phyloP scores from a whole-genome alignment of 2,113 vertebrate genomes.

The Ceyx margarethae region DNA sequence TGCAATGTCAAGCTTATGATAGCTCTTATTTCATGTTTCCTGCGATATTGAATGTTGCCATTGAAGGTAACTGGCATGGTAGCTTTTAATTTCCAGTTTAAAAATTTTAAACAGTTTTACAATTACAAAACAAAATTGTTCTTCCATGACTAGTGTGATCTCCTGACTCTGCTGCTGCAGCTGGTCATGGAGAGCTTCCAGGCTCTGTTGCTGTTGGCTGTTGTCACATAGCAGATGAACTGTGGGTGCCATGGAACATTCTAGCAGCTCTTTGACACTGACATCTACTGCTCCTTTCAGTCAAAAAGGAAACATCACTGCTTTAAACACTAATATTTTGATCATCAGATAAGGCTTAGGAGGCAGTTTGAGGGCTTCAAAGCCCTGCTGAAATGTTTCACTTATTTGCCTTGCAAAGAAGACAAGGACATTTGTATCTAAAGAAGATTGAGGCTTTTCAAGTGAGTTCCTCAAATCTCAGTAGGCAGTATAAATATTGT shows the following conservation, averaged over 20 bases:
- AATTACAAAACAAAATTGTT: background rate
- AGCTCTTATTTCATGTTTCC: background rate
- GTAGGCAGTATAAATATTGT: background rate
- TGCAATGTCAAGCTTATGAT: background rate
- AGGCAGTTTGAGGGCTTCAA: background rate
- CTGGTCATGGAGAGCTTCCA: background rate
- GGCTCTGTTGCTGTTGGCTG: background rate
- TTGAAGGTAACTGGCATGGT: background rate
- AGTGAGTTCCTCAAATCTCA: background rate
- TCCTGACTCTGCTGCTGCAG: background rate
- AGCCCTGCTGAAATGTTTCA: background rate
- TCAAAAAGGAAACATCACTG: background rate
- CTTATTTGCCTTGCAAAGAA: background rate
- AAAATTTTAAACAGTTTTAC: background rate
- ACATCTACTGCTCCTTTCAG: background rate
- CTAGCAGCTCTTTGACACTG: background rate
- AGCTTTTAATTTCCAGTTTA: background rate
- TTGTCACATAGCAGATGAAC: background rate
- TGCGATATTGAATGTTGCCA: background rate
- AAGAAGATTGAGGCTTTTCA: background rate
- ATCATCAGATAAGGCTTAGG: background rate
- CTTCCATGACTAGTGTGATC: background rate
- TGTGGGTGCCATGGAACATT: fast-evolving
- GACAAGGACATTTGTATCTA: background rate
- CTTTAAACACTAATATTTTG: background rate